Base-by-base conservation (phyloP, 2,888 invertebrate genomes). In the Xanthorhoe designata region DNA sequence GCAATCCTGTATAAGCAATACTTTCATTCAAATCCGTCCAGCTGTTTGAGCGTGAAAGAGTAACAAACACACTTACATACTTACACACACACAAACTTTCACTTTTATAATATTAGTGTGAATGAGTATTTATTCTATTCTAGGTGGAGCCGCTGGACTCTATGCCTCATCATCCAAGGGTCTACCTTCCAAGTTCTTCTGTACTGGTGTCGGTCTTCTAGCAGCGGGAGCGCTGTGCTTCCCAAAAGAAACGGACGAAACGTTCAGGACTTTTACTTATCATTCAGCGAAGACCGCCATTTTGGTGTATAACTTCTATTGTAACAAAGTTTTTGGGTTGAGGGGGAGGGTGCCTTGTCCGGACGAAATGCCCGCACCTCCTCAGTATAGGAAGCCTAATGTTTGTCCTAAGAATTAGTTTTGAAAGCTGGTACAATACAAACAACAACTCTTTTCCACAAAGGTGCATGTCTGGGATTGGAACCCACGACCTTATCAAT, bases 171-270 rank as follows among this genome's bases (percentile, higher is more conserved):
- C 66, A 17, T 64, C 72, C 0, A 66, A 29, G 8, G 76, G 79
- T 0, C 58, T 82, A 7, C 75, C 84, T 0, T 69, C 72, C 5
- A 72, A 75, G 8, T 0, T 85, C 0, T 75, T 87, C 59, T 80
- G 71, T 42, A 79, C 85, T 0, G 71, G 79, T 0, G 24, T 82
- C 0, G 86, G 87, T 0, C 73, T 82, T 0, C 63, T 88, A 0
- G 67, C 80, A 0, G 69, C 80, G 1, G 90, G 89, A 0, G 81
- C 86, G 0, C 29, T 89, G 0, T 85, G 86, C 69, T 89, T 88
- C 29, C 89, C 90, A 0, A 80, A 85, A n/a, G 86, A 88, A 65
- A 88, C 88, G 0, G 91, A 91, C 52, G 76, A 80, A 0, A 56
- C 70, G 0, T 82, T 91, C 24, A 78, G 89, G 64, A 67, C 71